Percentiles rank a stretch among this genome's conserved stretches.
phyloP scores from a whole-genome alignment of 2,888 invertebrate genomes.

The Orthosia gothica region DNA sequence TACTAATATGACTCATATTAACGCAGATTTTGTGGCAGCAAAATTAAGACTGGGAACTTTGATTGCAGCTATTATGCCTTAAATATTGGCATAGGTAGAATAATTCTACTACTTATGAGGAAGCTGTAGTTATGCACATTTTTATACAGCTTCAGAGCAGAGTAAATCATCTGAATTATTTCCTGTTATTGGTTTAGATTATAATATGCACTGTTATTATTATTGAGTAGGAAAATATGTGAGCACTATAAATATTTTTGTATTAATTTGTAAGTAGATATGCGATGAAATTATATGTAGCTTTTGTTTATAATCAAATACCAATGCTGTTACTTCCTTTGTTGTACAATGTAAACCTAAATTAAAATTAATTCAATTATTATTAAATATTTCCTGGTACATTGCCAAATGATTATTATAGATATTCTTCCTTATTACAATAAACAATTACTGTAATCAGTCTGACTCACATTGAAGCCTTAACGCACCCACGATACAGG shows the following conservation, averaged over 20 bases:
- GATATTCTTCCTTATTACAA: no score
- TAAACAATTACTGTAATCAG: slow-evolving; percentile 43
- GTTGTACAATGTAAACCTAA: slow-evolving; percentile 8
- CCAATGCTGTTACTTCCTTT: slow-evolving; percentile 26
- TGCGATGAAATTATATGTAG: slow-evolving; percentile 28
- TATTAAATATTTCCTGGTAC: slow-evolving; percentile 15
- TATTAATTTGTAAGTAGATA: slow-evolving; percentile 28
- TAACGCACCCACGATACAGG: no score
- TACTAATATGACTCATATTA: no score
- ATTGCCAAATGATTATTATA: slow-evolving; percentile 25
- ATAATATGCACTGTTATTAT: slow-evolving; percentile 37
- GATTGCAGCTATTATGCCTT: no score
- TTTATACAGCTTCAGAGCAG: no score
- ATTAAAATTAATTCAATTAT: slow-evolving; percentile 1
- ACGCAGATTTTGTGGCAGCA: no score
- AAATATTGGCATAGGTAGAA: no score
- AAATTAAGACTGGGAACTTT: no score
- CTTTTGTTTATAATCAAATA: slow-evolving; percentile 22
- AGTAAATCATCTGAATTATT: slow-evolving; percentile 36
- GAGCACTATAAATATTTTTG: slow-evolving; percentile 48
- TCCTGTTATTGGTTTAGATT: slow-evolving; percentile 54
- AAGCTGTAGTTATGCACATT: no score
- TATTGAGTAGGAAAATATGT: slow-evolving; percentile 49
- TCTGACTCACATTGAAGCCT: slow-evolving; percentile 44
- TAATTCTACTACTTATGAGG: no score